These are phyloP conservation scores for Notothenia coriiceps DNA, from an alignment of 2,113 vertebrate genomes.

Conservation along the genomic window DNA sequence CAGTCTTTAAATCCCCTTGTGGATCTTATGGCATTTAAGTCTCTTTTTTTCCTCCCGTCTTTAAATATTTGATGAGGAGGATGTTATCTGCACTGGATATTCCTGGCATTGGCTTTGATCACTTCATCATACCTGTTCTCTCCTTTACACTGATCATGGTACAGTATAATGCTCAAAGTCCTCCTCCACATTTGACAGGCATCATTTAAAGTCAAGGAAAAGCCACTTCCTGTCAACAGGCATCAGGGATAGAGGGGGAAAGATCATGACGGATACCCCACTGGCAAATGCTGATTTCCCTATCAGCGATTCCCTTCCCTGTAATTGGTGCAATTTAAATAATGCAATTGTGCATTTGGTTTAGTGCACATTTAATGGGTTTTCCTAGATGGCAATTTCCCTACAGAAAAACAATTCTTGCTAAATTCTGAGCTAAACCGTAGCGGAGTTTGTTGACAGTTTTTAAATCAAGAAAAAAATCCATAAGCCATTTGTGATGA, in stretches of 20 bases:
- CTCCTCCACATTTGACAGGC: neutral
- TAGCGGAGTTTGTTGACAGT: neutral
- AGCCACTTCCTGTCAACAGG: conserved; percentile 1
- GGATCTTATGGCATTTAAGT: conserved; percentile 74
- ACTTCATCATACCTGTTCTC: conserved; percentile 44
- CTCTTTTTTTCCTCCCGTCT: conserved; percentile 51
- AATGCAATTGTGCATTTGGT: neutral
- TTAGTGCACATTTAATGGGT: conserved; percentile 30
- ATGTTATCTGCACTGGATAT: conserved; percentile 64
- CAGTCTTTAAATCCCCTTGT: conserved; percentile 66
- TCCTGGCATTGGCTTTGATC: conserved; percentile 55
- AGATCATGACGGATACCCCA: neutral
- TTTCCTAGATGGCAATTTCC: conserved; percentile 24
- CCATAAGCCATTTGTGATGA: neutral
- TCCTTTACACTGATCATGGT: conserved; percentile 7
- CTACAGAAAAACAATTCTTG: neutral
- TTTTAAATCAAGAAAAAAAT: neutral
- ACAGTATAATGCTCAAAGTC: neutral
- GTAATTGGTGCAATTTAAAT: conserved; percentile 3
- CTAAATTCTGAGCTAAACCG: conserved; percentile 7
- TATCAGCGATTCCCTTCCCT: conserved; percentile 12
- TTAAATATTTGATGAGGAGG: conserved; percentile 80
- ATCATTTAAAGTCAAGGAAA: neutral
- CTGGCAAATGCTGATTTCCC: neutral
- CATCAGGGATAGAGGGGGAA: neutral